These are phyloP conservation scores for Anoncus sp. DNA, from an alignment of 2,888 invertebrate genomes.

Conservation along the genomic window DNA sequence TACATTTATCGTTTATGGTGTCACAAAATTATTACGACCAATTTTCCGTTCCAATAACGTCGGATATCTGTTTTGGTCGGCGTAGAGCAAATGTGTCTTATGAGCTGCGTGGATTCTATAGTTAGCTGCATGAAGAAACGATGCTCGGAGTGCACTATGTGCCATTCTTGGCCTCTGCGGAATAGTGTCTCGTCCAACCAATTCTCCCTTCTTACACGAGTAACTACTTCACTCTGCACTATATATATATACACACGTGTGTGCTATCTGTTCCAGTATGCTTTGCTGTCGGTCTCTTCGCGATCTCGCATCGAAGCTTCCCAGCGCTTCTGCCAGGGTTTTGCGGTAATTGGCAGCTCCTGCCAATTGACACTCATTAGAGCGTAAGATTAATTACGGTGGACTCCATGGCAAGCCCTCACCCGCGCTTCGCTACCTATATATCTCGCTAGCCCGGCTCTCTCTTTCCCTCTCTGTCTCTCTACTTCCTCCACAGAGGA, in stretches of 20 bases:
- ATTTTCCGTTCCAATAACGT: neutral
- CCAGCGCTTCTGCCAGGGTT: conserved; percentile 63
- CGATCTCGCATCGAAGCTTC: conserved; percentile 63
- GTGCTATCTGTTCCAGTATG: conserved; percentile 4
- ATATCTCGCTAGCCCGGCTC: conserved; percentile 66
- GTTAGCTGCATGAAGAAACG: neutral
- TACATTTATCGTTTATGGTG: neutral
- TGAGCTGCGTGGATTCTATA: conserved; percentile 18
- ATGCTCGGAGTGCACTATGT: neutral
- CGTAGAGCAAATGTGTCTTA: neutral
- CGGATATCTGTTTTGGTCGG: neutral
- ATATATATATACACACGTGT: neutral
- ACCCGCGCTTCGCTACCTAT: conserved; percentile 70
- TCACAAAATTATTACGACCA: neutral
- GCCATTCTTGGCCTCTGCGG: conserved; percentile 21
- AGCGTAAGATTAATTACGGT: conserved; percentile 79
- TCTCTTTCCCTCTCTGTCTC: too few relatives aligned
- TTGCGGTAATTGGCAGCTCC: conserved; percentile 79
- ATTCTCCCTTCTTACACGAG: conserved; percentile 36
- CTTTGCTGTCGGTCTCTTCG: conserved; percentile 56
- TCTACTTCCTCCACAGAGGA: conserved; percentile 68
- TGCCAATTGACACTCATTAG: conserved; percentile 80
- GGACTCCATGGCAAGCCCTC: conserved; percentile 55
- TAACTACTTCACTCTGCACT: conserved; percentile 17
- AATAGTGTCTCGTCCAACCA: conserved; percentile 23